Percentiles rank a stretch among this genome's conserved stretches.
phyloP scores from a whole-genome alignment of 2,113 vertebrate species.

The Benitochromis conjunctus region DNA sequence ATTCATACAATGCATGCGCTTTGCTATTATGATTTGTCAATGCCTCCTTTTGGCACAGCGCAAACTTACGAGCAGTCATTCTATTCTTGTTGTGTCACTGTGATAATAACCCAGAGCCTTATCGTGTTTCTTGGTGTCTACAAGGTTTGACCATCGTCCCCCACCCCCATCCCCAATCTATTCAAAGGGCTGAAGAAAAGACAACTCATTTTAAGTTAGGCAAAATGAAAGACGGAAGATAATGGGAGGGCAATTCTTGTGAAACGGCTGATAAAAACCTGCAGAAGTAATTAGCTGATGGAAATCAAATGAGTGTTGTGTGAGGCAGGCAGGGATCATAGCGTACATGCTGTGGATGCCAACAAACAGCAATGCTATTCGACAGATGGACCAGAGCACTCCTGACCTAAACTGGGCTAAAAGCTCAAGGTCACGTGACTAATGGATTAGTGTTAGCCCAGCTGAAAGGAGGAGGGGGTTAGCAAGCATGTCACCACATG shows the following conservation, averaged over 20 bases:
- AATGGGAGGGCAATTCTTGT: background rate
- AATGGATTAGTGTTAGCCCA: constrained; percentile 63
- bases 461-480: constrained; percentile 55
- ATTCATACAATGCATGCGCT: background rate
- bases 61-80: background rate
- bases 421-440: constrained; percentile 63
- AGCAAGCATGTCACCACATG: constrained; percentile 40
- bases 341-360: constrained; percentile 25
- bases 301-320: constrained; percentile 5
- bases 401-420: constrained; percentile 42
- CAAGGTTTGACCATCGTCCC: background rate
- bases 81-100: constrained; percentile 17
- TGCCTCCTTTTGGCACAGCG: background rate
- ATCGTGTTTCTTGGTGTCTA: constrained; percentile 14
- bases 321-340: constrained; percentile 11
- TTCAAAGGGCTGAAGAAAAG: background rate
- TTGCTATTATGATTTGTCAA: background rate
- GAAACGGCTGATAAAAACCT: background rate
- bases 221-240: background rate
- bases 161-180: background rate
- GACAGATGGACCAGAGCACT: constrained; percentile 60
- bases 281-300: background rate
- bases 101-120: constrained; percentile 35
- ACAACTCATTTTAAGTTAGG: background rate
- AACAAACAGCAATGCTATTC: constrained; percentile 52